Conservation (phyloP, 1,140 invertebrate genomes). For the Venturia canescens region DNA sequence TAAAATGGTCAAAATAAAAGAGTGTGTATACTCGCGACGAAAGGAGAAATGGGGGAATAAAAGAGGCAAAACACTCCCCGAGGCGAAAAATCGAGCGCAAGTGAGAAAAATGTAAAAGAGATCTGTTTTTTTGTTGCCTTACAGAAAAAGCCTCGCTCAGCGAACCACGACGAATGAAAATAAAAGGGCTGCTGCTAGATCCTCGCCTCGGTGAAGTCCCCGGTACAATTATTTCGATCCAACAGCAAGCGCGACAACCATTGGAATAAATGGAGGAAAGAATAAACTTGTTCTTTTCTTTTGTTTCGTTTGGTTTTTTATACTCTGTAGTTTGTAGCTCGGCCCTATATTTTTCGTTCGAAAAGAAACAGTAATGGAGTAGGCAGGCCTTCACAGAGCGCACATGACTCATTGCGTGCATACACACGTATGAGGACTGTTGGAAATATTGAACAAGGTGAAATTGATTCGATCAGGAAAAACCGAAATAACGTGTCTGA, state of each 20-base stretch:
- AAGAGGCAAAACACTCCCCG: not conserved
- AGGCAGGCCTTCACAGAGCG: not conserved
- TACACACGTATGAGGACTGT: not conserved
- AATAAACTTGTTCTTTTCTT: not conserved
- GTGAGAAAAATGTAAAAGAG: slow-evolving; percentile 25
- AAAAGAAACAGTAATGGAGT: too few relatives aligned
- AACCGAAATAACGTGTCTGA: not conserved
- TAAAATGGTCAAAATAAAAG: slow-evolving; percentile 18
- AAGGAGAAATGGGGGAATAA: not conserved
- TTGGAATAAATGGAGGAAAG: not conserved
- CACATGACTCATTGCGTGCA: not conserved
- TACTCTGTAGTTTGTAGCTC: too few relatives aligned
- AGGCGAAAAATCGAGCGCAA: not conserved
- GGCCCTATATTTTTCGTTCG: too few relatives aligned
- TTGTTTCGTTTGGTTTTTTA: too few relatives aligned
- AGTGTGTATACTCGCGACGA: slow-evolving; percentile 15
- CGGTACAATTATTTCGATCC: slow-evolving; percentile 11
- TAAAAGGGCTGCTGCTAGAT: slow-evolving; percentile 7
- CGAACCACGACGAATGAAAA: slow-evolving; percentile 12
- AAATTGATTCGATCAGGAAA: not conserved
- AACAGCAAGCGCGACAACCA: not conserved
- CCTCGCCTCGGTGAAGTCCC: slow-evolving; percentile 6
- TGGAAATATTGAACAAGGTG: not conserved
- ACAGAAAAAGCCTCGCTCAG: slow-evolving; percentile 1
- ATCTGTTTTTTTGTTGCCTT: not conserved